Evolutionary conservation across 2,888 invertebrate genomes (phyloP), one percentile per base, ranked within the genome.

Genomic region (Acleris sparsana): DNA sequence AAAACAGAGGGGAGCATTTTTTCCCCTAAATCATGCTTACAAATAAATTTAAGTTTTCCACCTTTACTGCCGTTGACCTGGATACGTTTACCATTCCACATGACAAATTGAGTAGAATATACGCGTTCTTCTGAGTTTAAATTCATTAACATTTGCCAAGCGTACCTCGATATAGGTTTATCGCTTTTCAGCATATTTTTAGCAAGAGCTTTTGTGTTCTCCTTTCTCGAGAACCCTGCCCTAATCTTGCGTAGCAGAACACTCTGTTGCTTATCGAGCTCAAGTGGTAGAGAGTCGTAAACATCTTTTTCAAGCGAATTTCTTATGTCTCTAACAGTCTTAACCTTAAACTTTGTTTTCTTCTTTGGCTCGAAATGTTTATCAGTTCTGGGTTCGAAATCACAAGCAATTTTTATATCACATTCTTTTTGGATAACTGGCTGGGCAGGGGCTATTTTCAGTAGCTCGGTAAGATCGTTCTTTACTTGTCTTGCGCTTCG

Each of bases 71-170:
- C 91, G 74, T 85, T 86, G 39, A 89, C 72, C 75, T 84, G 83
- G 70, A 92, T 85, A 62, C 73, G 71, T 73, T 75, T 85, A 6
- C 86, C 85, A 74, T 90, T 85, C 81, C 83, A 92, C 63, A 86
- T 72, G 67, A 90, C 80, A 75, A 75, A 89, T 70, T 92, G 92
- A 51, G 76, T 78, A 17, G 83, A 63, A 75, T 86, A 69, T 46
- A 63, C 57, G 62, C 85, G 75, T 16, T 73, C 73, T 63, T 86
- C 78, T 25, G 89, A 87, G 72, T 92, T 92, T 39, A 92, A 75
- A 77, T 91, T 89, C 70, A 80, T 81, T 53, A 92, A 70, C 88
- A 92, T 92, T 80, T 90, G 87, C 92, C 92, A 92, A 17, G 85
- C 74, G n/a, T 82, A 71, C 73, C 84, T 87, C 25, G 84, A 83